These are phyloP conservation scores for Spatulosminthurus flaviceps DNA, from an alignment of 2,888 invertebrate genomes.

Conservation along the genomic window DNA sequence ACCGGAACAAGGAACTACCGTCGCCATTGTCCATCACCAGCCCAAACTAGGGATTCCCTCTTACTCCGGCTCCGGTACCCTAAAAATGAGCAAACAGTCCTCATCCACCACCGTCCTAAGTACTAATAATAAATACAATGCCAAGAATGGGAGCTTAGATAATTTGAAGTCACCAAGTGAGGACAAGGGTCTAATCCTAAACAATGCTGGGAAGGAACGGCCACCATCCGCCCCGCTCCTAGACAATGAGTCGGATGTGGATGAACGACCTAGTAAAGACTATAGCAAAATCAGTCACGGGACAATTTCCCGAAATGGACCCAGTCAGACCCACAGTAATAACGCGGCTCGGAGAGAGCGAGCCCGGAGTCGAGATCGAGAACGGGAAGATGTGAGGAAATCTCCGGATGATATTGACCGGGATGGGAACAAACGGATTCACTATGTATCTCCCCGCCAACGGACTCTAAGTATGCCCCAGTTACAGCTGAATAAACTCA, in stretches of 20 bases:
- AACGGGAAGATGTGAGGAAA: slow-evolving; percentile 25
- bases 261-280: slow-evolving; percentile 52
- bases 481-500: slow-evolving; percentile 67
- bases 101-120: slow-evolving; percentile 5
- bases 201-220: slow-evolving; percentile 67
- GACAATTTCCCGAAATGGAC: not conserved
- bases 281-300: slow-evolving; percentile 39
- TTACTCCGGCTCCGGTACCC: slow-evolving; percentile 46
- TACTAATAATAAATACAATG: slow-evolving; percentile 42
- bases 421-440: slow-evolving; percentile 63
- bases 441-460: slow-evolving; percentile 76
- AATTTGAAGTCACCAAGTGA: slow-evolving; percentile 57
- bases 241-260: slow-evolving; percentile 73
- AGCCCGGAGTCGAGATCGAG: slow-evolving; percentile 55
- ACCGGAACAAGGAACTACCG: slow-evolving; percentile 57
- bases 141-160: slow-evolving; percentile 63
- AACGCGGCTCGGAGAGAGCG: slow-evolving; percentile 36
- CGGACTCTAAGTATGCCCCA: slow-evolving; percentile 86
- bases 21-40: slow-evolving; percentile 57
- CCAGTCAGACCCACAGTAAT: slow-evolving; percentile 14
- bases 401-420: slow-evolving; percentile 32
- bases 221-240: slow-evolving; percentile 83
- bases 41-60: slow-evolving; percentile 50
- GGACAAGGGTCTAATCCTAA: slow-evolving; percentile 31
- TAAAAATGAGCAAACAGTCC: slow-evolving; percentile 54